A percentile compares a stretch with the other conserved stretches of the same genome.
Conservation (phyloP, 2,797 vertebrate genomes). For the Myoxocephalus aenaeus region DNA sequence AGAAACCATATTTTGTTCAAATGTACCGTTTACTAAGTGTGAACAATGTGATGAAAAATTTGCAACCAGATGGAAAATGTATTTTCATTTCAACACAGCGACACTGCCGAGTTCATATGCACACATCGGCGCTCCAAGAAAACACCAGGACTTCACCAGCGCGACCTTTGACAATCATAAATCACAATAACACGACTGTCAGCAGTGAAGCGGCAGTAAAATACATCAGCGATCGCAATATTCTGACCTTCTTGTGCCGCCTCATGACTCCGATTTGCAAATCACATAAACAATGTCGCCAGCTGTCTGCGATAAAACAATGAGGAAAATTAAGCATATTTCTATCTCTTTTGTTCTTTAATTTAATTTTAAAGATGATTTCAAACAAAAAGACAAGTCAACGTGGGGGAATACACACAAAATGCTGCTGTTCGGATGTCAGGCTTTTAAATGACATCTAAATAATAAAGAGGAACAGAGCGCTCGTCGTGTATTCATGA, state of each 20-base stretch:
- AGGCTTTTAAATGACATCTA: conserved; percentile 15
- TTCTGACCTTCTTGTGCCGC: background rate
- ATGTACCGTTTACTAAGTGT: background rate
- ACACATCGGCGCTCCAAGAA: background rate
- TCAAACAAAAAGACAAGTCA: background rate
- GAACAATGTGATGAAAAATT: background rate
- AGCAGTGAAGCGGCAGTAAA: conserved; percentile 14
- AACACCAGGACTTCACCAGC: background rate
- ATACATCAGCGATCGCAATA: conserved; percentile 14
- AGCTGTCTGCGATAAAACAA: background rate
- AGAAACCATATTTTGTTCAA: background rate
- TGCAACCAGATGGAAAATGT: background rate
- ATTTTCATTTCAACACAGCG: too few species aligned
- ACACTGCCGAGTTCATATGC: background rate
- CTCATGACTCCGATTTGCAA: conserved; percentile 14
- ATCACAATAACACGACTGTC: conserved; percentile 5
- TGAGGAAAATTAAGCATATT: background rate
- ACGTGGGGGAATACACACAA: background rate
- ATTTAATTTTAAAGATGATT: background rate
- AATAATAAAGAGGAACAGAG: conserved; percentile 28
- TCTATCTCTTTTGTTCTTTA: background rate
- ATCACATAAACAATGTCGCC: background rate
- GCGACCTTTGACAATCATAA: conserved; percentile 11
- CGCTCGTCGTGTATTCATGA: conserved; percentile 13
- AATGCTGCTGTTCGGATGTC: conserved; percentile 4